A percentile compares a stretch with the other conserved stretches of the same genome.
These are phyloP conservation scores for Orchesella cincta DNA, from an alignment of 1,140 invertebrate genomes.

Conservation along the genomic window DNA sequence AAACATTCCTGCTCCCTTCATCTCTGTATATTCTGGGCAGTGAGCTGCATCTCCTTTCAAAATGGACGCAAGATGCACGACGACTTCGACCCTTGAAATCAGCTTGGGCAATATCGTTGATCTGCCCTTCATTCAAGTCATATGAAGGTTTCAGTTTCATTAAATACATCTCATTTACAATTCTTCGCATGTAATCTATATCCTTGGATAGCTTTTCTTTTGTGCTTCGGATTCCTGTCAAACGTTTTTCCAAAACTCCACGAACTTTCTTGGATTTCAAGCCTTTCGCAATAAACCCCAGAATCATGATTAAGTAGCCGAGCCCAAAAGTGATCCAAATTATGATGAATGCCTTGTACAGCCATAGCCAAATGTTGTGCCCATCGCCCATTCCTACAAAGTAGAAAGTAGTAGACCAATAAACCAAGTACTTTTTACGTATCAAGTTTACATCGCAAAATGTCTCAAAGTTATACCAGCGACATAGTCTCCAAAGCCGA, in stretches of 20 bases:
- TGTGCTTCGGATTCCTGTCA: conserved; percentile 61
- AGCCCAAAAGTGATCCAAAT: conserved; percentile 85
- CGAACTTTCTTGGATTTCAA: conserved; percentile 73
- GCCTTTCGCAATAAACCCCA: conserved; percentile 78
- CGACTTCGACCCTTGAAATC: conserved; percentile 29
- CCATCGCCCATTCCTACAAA: conserved; percentile 46
- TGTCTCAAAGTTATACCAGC: conserved; percentile 64
- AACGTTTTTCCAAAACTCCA: conserved; percentile 69
- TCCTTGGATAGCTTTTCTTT: conserved; percentile 74
- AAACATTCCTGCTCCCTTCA: too few relatives aligned
- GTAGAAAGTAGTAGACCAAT: background rate
- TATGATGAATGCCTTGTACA: conserved; percentile 73
- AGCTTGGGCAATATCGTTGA: background rate
- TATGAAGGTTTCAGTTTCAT: conserved; percentile 66
- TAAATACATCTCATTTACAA: conserved; percentile 76
- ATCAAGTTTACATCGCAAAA: too few relatives aligned
- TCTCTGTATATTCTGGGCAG: background rate
- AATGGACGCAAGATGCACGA: conserved; percentile 8
- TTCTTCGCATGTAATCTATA: conserved; percentile 69
- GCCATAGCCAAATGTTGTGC: conserved; percentile 59
- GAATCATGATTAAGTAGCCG: conserved; percentile 87
- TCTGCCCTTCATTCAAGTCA: background rate
- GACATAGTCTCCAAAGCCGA: conserved; percentile 91
- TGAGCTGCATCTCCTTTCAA: conserved; percentile 17
- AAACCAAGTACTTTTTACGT: too few relatives aligned